Evolutionary conservation across 2,888 invertebrate genomes (phyloP), one percentile per base, ranked within the genome.

Genomic region (Eupithecia tripunctaria): DNA sequence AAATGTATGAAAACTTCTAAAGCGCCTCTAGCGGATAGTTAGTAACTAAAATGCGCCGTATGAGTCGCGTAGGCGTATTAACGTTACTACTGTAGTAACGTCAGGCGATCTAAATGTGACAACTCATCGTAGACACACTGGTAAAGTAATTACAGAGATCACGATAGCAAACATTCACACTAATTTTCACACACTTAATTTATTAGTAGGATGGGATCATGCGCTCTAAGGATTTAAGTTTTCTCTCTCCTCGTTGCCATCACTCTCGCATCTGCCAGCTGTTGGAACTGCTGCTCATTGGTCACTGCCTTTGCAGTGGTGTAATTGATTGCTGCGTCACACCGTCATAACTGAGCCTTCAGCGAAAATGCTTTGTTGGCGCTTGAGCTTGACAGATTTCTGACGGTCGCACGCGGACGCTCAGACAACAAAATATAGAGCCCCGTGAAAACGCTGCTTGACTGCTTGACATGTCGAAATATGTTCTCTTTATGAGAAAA

Each of bases 381-480:
- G 66, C 59, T 68, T 65, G 65, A 73, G 66, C 63, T 65, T 68
- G 70, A 73, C 73, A 47, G 67, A 56, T 32, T 67, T 56, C 69
- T 70, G 67, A 59, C 64, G 56, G 60, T 36, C 59, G 10, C 32
- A 60, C 56, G 67, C 29, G 66, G 62, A 36, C 62, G 36, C 14
- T 38, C 21, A 25, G 10, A 12, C 18, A 63, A 36, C 62, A 36
- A 63, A 60, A 63, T 36, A 63, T 27, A n/a, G 62, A 51, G 56
- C 25, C 12, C 12, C 3, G 12, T 51, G 51, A 21, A 56, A 56
- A 56, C 56, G 56, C 25, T 21, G 56, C 25, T 21, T 25, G 56
- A 25, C 56, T 21, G 56, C 25, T 25, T 25, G 56, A 25, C 56
- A 56, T 25, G 21, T 12, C 56, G 12, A 51, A 21, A 56, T 56